Evolutionary conservation across 2,888 invertebrate species (phyloP), one percentile per base, ranked within the genome.

Genomic region (Byasa hedistus): DNA sequence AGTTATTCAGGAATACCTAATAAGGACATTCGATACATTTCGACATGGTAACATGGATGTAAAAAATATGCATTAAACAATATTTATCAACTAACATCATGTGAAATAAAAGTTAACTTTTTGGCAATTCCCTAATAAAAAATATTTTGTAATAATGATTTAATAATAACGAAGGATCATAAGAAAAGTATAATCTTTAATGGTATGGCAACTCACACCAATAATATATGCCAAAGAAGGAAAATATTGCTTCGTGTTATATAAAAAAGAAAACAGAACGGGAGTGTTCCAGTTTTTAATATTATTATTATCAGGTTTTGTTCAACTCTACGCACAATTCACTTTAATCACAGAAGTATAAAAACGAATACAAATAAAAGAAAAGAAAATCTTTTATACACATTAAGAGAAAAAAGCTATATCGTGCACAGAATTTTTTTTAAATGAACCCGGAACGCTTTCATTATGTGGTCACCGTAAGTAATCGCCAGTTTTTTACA

Each of bases 1-100:
- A 61, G 55, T 44, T 56, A 55, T 24, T 56, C 39, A 24, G 21
- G 52, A 52, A 52, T 52, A 8, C 10, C 52, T 19, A 52, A 52
- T 52, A 21, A 52, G 52, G 4, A 52, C 44, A 15, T 2, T 17
- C 19, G 17, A 19, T 44, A 19, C 17, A 44, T 12, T 44, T 12
- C 32, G 32, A 4, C 8, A 8, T 32, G 32, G 7, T 32, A 32
- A n/a, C n/a, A n/a, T n/a, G n/a, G n/a, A n/a, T n/a, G n/a, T n/a
- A 32, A 32, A 32, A 7, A 32, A 32, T 32, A 10, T 32, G 10
- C 8, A 3, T 10, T 32, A 32, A 32, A n/a, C n/a, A n/a, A n/a
- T n/a, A n/a, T n/a, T n/a, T n/a, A n/a, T n/a, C n/a, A n/a, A n/a
- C n/a, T n/a, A n/a, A n/a, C n/a, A n/a, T n/a, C n/a, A n/a, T n/a